phyloP scores from a whole-genome alignment of 2,797 vertebrate species.

The Anguilla obscura region DNA sequence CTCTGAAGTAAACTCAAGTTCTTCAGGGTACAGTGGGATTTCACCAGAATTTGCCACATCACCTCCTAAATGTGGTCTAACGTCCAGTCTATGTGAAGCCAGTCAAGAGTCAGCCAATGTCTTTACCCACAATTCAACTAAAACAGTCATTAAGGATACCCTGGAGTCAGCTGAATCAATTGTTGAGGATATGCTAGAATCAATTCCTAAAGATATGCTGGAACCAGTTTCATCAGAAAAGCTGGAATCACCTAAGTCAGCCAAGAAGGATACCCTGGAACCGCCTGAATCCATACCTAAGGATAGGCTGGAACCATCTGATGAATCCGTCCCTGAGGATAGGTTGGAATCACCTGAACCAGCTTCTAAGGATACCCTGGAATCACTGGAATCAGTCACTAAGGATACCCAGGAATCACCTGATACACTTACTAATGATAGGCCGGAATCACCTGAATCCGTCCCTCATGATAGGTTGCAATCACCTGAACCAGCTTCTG shows the following conservation, averaged over 20 bases:
- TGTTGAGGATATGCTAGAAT: background rate
- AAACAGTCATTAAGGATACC: constrained; percentile 29
- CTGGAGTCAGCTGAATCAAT: no score
- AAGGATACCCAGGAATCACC: no score
- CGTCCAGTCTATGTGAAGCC: constrained; percentile 35
- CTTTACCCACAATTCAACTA: background rate
- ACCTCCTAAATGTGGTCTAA: constrained; percentile 5
- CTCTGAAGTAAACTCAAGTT: constrained; percentile 37
- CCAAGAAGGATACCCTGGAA: no score
- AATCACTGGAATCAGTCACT: background rate
- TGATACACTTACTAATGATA: constrained; percentile 28
- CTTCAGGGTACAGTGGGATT: constrained; percentile 33
- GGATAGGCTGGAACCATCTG: background rate
- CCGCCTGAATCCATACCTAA: no score
- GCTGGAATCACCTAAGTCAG: no score
- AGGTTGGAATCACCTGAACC: background rate
- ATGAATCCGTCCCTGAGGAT: background rate
- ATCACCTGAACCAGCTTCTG: background rate
- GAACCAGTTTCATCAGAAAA: no score
- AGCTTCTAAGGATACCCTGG: background rate
- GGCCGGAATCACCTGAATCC: background rate
- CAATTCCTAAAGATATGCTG: background rate
- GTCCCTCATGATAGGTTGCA: background rate
- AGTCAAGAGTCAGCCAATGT: constrained; percentile 20
- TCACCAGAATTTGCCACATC: constrained; percentile 35